These are phyloP conservation scores for Synanthedon andrenaeformis DNA, from an alignment of 2,888 invertebrate species.

Conservation along the genomic window DNA sequence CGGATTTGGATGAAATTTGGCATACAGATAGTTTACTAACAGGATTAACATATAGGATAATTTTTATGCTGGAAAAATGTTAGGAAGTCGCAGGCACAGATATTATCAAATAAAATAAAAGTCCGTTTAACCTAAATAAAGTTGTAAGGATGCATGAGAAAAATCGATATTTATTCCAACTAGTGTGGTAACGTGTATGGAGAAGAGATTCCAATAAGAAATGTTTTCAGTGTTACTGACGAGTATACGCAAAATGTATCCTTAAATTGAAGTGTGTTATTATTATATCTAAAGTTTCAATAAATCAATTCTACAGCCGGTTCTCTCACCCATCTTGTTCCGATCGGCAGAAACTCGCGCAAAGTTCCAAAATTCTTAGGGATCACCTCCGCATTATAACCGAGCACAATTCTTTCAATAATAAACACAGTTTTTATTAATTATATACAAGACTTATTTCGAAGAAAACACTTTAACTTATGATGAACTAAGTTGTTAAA, in stretches of 20 bases:
- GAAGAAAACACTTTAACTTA: no score
- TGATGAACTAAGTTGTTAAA: no score
- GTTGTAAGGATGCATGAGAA: constrained; percentile 34
- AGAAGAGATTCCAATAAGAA: constrained; percentile 21
- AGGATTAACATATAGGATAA: no score
- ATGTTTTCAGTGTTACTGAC: background rate
- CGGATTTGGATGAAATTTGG: no score
- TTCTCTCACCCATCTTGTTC: constrained; percentile 57
- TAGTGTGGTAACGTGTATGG: constrained; percentile 18
- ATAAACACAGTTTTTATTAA: constrained; percentile 17
- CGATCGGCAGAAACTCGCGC: constrained; percentile 12
- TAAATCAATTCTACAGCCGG: constrained; percentile 24
- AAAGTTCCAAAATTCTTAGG: constrained; percentile 19
- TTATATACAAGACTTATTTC: background rate
- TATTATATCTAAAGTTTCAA: background rate
- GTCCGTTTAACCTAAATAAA: constrained; percentile 13
- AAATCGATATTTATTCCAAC: constrained; percentile 57
- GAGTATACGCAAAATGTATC: no score
- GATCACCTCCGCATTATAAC: constrained; percentile 39
- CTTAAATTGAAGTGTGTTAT: no score
- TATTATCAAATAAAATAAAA: no score
- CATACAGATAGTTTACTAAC: no score
- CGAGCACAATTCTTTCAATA: constrained; percentile 17
- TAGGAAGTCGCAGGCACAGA: no score
- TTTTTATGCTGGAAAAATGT: no score